Conservation (phyloP, 2,797 vertebrate genomes). For the Rhyacichthys aspro region DNA sequence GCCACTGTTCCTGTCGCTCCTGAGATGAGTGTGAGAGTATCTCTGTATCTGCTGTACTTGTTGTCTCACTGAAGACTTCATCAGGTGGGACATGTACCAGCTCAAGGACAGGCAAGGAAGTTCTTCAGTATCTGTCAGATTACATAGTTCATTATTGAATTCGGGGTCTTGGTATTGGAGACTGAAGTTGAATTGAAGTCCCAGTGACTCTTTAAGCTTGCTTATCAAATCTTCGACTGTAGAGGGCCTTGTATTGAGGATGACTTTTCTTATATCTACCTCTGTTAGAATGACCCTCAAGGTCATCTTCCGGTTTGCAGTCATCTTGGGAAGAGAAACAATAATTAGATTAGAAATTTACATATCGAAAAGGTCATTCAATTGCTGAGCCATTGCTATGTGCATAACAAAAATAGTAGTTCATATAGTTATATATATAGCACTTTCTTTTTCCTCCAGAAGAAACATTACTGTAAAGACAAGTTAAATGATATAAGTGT, state of each 20-base stretch:
- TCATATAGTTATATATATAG: too few relatives aligned
- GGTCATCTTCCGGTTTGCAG: slow-evolving; percentile 10
- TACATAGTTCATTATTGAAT: slow-evolving; percentile 44
- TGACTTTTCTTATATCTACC: slow-evolving; percentile 33
- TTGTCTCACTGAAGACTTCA: slow-evolving; percentile 12
- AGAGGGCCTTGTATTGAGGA: not conserved
- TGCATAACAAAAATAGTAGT: too few relatives aligned
- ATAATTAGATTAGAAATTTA: too few relatives aligned
- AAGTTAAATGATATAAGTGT: too few relatives aligned
- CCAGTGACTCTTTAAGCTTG: slow-evolving; percentile 21
- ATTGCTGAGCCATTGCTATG: too few relatives aligned
- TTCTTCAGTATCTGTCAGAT: slow-evolving; percentile 13
- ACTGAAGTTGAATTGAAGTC: slow-evolving; percentile 13
- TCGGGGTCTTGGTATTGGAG: slow-evolving; percentile 34
- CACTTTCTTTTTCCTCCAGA: too few relatives aligned
- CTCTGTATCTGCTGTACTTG: slow-evolving; percentile 25
- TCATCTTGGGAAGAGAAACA: too few relatives aligned
- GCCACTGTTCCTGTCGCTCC: slow-evolving; percentile 12
- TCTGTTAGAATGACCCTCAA: slow-evolving; percentile 29
- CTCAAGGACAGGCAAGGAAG: slow-evolving; percentile 25
- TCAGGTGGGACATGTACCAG: slow-evolving; percentile 1
- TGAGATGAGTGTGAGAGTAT: slow-evolving; percentile 18
- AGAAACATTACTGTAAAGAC: too few relatives aligned
- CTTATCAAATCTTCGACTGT: slow-evolving; percentile 36
- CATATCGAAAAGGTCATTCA: too few relatives aligned